Base-by-base conservation (phyloP, 2,113 vertebrate genomes). In the Chaenocephalus aceratus region DNA sequence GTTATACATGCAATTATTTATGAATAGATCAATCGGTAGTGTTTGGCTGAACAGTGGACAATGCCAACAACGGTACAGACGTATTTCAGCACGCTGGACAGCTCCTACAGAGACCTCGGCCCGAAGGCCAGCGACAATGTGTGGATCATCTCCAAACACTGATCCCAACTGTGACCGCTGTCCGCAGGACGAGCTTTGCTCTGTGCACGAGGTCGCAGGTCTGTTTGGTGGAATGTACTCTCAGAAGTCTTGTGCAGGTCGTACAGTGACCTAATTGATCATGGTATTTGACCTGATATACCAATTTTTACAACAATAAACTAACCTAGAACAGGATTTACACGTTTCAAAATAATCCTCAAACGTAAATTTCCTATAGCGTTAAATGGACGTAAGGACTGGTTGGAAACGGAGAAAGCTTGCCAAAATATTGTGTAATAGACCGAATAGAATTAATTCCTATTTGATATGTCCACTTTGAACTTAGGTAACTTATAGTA, bases 21-120 rank as follows among this genome's bases (percentile, higher is more conserved):
- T 49, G 26, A 5, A 48, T 52, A 26, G 30, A 81, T 60, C 8
- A 18, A 66, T 7, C 7, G 8, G 49, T 8, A 5, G 18, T n/a
- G 4, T 9, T 12, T 23, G 63, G 26, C 13, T 3, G 45, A 52
- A 10, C n/a, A 46, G 5, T 2, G 0, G 9, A 16, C 23, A 21
- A 15, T 30, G 44, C n/a, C 45, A 18, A 14, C 10, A 34, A 23
- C 52, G 56, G 30, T 49, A 2, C 11, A 45, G 51, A 8, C 34
- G 44, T 10, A 16, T 5, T 93, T 93, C 91, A 91, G 92, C 83
- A 92, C 88, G 44, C 76, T 80, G 91, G 92, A 93, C 87, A 93
- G 92, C 89, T 91, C 90, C 86, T 10, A 1, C 26, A 3, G 53
- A 61, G 72, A n/a, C 77, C 79, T 2, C 87, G 74, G 23, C 72